Evolutionary conservation across 2,797 vertebrate species (phyloP), one percentile per base, ranked within the genome.

Genomic region (Astyanax mexicanus): DNA sequence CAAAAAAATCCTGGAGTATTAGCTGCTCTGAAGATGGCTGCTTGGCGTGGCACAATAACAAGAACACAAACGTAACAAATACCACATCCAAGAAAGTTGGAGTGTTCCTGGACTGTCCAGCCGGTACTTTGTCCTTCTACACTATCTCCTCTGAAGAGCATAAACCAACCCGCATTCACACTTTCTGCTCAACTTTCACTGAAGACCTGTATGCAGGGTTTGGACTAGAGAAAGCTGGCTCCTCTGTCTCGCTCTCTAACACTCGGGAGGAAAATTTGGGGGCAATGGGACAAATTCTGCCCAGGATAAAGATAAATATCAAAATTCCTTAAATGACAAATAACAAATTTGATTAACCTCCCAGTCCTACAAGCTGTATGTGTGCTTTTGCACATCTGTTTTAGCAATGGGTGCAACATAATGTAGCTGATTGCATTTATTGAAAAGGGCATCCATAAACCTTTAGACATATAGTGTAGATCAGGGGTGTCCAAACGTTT

Each of bases 1-100:
- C 72, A 4, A 67, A 74, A 25, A 74, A 74, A 49, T 74, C 72
- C 62, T 74, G 72, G 72, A 74, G 72, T 19, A 62, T 74, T 25
- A 45, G 37, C 19, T 27, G 74, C n/a, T 57, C 62, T 9, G 3
- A 13, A 45, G 1, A 13, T 4, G 0, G 0, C 8, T 74, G 27
- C 27, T 12, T 1, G 2, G 51, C 38, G 29, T 55, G 52, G 72
- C 72, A 74, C 40, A 74, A 67, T 47, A 67, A 74, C 12, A 58
- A 67, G 29, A 5, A 1, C 2, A 35, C 7, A 3, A 11, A 1
- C 42, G 25, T 25, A 1, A 0, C 0, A 9, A 0, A 45, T 65
- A 3, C 8, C 1, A 10, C 47, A 13, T 54, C 19, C 1, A 45
- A 38, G 3, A 67, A 27, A 74, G 51, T 74, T 6, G 72, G 62